Evolutionary conservation across 2,113 vertebrate species (phyloP).

Genomic region (Calidris pugnax): DNA sequence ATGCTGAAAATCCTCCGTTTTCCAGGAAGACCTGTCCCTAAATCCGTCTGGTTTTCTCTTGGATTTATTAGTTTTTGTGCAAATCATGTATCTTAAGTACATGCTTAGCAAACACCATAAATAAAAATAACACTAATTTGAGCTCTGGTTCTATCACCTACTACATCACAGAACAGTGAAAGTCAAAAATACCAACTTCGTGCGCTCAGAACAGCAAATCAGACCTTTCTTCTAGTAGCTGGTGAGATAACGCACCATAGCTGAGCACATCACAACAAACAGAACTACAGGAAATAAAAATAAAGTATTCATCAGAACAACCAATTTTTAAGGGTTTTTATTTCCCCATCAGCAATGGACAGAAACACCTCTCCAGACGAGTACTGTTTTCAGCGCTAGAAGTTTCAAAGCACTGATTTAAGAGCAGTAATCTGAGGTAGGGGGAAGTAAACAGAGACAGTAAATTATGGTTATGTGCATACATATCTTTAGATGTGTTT

Average conservation of each 20-base stretch:
- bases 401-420: neutral
- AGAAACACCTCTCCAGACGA: neutral
- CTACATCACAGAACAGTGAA: neutral
- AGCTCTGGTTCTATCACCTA: neutral
- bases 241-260: neutral
- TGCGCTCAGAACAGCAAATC: neutral
- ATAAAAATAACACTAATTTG: neutral
- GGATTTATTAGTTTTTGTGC: neutral
- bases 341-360: neutral
- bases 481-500: neutral
- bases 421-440: neutral
- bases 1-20: neutral
- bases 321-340: neutral
- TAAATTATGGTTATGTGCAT: neutral
- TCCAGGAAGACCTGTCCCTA: neutral
- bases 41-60: neutral
- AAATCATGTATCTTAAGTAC: neutral
- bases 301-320: neutral
- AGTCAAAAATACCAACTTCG: neutral
- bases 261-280: neutral
- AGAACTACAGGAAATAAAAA: neutral
- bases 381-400: neutral
- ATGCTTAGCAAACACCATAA: neutral
- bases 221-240: neutral
- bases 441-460: neutral